Conservation (phyloP, 2,113 vertebrate species). For the Gambusia affinis region DNA sequence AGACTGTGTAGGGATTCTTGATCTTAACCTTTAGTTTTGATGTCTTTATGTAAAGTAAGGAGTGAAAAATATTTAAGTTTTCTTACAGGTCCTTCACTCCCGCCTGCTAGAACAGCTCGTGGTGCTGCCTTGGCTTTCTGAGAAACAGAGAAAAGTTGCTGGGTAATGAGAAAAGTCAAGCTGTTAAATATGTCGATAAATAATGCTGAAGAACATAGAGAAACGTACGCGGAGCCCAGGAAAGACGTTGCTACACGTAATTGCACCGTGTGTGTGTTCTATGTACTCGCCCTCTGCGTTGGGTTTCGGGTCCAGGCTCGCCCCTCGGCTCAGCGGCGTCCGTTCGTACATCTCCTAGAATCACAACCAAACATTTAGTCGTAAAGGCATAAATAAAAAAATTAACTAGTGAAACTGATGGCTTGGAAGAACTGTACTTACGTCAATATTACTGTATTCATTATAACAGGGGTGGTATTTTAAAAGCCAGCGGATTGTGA, state of each 20-base stretch:
- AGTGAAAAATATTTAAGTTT: not conserved
- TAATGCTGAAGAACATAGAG: not conserved
- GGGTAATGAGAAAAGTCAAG: not conserved
- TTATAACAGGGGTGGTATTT: conserved; percentile 87
- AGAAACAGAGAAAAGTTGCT: conserved; percentile 12
- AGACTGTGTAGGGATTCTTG: no score
- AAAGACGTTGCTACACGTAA: conserved; percentile 77
- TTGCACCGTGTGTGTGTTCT: conserved; percentile 70
- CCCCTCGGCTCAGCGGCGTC: conserved; percentile 51
- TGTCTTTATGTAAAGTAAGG: not conserved
- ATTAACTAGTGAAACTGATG: not conserved
- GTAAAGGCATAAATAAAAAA: not conserved
- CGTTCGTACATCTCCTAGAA: conserved; percentile 81
- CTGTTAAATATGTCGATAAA: not conserved
- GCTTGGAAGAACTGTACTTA: conserved; percentile 67
- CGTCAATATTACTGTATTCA: conserved; percentile 83
- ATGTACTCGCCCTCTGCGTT: conserved; percentile 78
- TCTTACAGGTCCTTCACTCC: conserved; percentile 53
- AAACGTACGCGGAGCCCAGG: conserved; percentile 79
- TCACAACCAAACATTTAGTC: conserved; percentile 3
- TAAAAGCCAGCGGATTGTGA: conserved; percentile 84
- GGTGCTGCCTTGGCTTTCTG: conserved; percentile 79
- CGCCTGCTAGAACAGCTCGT: conserved; percentile 23
- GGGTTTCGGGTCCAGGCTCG: conserved; percentile 76
- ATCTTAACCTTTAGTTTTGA: not conserved